phyloP scores from a whole-genome alignment of 1,140 invertebrate species.

The Trachymyrmex cornetzi region DNA sequence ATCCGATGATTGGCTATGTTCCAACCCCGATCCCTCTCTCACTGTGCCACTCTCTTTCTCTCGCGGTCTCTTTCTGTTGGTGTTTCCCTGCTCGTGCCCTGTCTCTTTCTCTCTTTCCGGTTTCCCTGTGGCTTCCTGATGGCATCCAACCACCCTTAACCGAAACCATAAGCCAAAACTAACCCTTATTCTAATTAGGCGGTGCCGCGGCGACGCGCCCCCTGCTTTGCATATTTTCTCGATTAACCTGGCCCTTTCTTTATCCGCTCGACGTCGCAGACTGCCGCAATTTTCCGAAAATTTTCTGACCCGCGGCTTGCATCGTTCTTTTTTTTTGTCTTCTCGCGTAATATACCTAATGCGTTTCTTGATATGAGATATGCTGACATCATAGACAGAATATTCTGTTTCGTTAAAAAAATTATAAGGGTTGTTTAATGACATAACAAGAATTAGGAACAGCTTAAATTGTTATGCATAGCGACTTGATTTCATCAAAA shows the following conservation, averaged over 20 bases:
- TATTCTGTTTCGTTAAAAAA: neutral
- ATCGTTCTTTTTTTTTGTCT: neutral
- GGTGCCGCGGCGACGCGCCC: conserved; percentile 78
- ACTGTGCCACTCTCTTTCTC: conserved; percentile 41
- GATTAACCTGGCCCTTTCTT: conserved; percentile 81
- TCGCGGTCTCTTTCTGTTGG: conserved; percentile 63
- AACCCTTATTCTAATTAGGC: conserved; percentile 86
- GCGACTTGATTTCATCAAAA: conserved; percentile 83
- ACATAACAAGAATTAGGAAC: conserved; percentile 59
- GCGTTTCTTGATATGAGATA: neutral
- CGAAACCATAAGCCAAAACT: conserved; percentile 85
- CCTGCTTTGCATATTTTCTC: conserved; percentile 84
- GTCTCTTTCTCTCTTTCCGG: conserved; percentile 62
- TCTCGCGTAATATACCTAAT: neutral
- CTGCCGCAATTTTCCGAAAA: conserved; percentile 68
- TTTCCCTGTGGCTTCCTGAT: conserved; percentile 74
- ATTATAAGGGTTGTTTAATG: conserved; percentile 19
- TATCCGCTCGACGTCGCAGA: conserved; percentile 68
- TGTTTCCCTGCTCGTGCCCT: conserved; percentile 27
- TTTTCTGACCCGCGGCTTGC: conserved; percentile 29
- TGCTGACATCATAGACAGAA: neutral
- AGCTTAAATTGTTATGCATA: conserved; percentile 82
- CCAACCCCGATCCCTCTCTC: conserved; percentile 77
- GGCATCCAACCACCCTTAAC: conserved; percentile 78
- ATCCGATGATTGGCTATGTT: conserved; percentile 87